Evolutionary conservation across 2,888 invertebrate species (phyloP), one percentile per base, ranked within the genome.

Genomic region (Digitonthophagus gazella): DNA sequence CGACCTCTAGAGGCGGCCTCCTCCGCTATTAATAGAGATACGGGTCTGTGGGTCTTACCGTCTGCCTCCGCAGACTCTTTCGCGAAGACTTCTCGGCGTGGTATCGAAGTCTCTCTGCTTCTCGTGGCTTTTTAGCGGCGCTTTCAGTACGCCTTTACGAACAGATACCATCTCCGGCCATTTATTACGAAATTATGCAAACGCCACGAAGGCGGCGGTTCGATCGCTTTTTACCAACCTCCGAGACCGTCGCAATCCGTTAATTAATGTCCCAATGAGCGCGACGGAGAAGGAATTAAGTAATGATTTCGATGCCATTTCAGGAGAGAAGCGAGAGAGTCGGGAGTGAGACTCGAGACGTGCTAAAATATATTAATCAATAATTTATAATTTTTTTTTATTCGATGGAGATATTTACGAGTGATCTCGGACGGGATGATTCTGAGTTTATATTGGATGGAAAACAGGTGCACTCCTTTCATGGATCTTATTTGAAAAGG

Each of bases 41-140:
- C 61, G 61, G 61, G 61, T 61, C 61, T 61, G 19, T 61, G 61
- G 61, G 61, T 61, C 61, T 61, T 61, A 61, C 61, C 61, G 61
- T 61, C 61, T 61, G n/a, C 61, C 28, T 44, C n/a, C n/a, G n/a
- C n/a, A n/a, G n/a, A n/a, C n/a, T 44, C 28, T 44, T 44, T 44
- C 8, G 8, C 28, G 11, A 11, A 44, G 8, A 8, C 28, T 11
- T 44, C 28, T 44, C 28, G 28, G 28, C 11, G 28, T 44, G 6
- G 8, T 44, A 44, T 44, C 28, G 28, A 44, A n/a, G 28, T 8
- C 8, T 8, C 28, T 44, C 11, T 44, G 28, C 28, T 8, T 44
- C 28, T 44, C 28, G 28, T 5, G 28, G 28, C 28, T 44, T 44
- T 44, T 44, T 44, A 44, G 28, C 28, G 28, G 28, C 28, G 28